A percentile compares a stretch with the other conserved stretches of the same genome.
Evolutionary conservation across 2,113 vertebrate species (phyloP).

Genomic region (Gambusia holbrooki): DNA sequence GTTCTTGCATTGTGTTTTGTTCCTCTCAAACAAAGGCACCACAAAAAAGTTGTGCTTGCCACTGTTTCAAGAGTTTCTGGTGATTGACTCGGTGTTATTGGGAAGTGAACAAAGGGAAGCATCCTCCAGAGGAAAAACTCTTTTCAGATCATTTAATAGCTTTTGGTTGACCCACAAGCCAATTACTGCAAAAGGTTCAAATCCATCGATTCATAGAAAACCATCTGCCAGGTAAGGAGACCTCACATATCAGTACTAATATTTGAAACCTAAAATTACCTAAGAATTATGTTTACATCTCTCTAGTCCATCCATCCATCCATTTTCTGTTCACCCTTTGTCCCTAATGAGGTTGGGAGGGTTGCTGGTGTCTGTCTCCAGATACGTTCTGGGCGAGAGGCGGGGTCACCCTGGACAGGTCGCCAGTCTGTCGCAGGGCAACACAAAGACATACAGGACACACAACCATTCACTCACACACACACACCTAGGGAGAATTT

Average conservation of each 20-base stretch:
- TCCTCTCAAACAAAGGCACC: slow-evolving; percentile 16
- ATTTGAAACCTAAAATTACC: neutral
- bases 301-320: neutral
- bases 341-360: no score
- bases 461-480: no score
- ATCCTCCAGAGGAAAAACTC: slow-evolving; percentile 44
- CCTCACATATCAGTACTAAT: slow-evolving; percentile 32
- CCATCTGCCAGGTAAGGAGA: slow-evolving; percentile 52
- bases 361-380: no score
- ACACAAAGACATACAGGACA: no score
- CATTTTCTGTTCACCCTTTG: no score
- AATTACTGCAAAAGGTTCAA: slow-evolving; percentile 48
- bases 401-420: no score
- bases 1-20: slow-evolving; percentile 8
- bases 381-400: no score
- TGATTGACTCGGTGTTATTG: slow-evolving; percentile 50
- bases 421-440: no score
- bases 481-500: no score
- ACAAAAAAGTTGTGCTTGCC: slow-evolving; percentile 11
- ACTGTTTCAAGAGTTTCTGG: slow-evolving; percentile 12
- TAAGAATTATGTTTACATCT: slow-evolving; percentile 6
- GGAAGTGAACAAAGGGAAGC: slow-evolving; percentile 50
- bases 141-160: slow-evolving; percentile 27
- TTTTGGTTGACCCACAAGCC: slow-evolving; percentile 55
- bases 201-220: slow-evolving; percentile 51